These are phyloP conservation scores for Fragum sueziense DNA, from an alignment of 2,888 invertebrate species.

Conservation along the genomic window DNA sequence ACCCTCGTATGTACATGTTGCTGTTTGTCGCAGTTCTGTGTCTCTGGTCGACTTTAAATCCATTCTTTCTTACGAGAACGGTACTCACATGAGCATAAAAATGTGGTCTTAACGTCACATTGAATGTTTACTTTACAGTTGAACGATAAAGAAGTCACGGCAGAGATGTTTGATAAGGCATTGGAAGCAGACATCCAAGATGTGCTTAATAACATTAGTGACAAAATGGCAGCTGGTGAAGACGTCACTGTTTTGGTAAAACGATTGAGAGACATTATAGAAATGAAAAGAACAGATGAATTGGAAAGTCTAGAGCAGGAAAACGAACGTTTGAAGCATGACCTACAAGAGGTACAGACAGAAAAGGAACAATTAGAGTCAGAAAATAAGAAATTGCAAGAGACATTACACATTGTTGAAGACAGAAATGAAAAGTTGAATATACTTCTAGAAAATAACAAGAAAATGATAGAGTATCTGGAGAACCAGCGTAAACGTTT, in stretches of 20 bases:
- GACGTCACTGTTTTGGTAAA: neutral
- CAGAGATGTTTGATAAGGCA: neutral
- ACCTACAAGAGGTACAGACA: neutral
- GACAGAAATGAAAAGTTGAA: neutral
- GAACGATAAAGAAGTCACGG: neutral
- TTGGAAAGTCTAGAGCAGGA: neutral
- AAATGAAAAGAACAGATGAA: neutral
- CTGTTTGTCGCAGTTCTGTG: neutral
- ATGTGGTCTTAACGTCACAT: neutral
- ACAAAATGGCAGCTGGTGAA: neutral
- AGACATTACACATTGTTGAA: neutral
- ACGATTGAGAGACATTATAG: neutral
- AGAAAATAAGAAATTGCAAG: neutral
- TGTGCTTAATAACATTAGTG: neutral
- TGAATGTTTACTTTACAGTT: neutral
- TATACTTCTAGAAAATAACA: neutral
- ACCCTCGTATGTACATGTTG: neutral
- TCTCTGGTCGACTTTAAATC: neutral
- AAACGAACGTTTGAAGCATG: neutral
- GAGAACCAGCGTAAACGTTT: too few relatives aligned
- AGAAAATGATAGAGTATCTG: too few relatives aligned
- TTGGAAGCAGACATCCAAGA: neutral
- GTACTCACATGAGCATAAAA: neutral
- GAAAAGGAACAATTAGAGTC: too few relatives aligned
- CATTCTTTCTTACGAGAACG: neutral